These are phyloP conservation scores for Opisthocomus hoazin DNA, from an alignment of 2,113 vertebrate genomes.

Conservation along the genomic window DNA sequence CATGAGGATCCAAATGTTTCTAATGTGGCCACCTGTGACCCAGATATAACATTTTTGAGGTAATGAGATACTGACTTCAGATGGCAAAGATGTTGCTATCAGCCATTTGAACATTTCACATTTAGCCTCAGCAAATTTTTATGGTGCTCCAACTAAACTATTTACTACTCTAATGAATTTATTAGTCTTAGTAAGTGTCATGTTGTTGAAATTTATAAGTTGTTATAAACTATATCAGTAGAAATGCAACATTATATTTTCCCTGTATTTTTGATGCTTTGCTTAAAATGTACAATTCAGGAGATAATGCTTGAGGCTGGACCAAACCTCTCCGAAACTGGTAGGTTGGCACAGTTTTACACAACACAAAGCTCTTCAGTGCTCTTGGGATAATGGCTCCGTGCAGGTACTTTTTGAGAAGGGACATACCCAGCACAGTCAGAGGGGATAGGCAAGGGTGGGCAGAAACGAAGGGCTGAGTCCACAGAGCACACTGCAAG, in stretches of 20 bases:
- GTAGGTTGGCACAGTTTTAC: background rate
- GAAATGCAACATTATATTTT: background rate
- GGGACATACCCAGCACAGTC: fast-evolving
- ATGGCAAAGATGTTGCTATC: background rate
- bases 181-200: background rate
- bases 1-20: background rate
- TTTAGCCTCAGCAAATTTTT: background rate
- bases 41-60: background rate
- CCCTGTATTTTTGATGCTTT: background rate
- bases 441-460: background rate
- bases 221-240: background rate
- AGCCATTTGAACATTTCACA: background rate
- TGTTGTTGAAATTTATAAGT: background rate
- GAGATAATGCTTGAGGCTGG: background rate
- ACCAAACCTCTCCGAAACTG: background rate
- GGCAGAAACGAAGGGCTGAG: fast-evolving
- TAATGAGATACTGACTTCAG: background rate
- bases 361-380: background rate
- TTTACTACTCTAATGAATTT: background rate
- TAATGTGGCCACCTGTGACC: background rate
- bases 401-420: background rate
- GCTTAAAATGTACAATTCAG: background rate
- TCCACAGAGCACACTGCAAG: fast-evolving
- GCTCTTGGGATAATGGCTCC: background rate
- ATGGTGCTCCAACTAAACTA: background rate